These are phyloP conservation scores for Ceratina calcarata DNA, from an alignment of 1,140 invertebrate species.

Conservation along the genomic window DNA sequence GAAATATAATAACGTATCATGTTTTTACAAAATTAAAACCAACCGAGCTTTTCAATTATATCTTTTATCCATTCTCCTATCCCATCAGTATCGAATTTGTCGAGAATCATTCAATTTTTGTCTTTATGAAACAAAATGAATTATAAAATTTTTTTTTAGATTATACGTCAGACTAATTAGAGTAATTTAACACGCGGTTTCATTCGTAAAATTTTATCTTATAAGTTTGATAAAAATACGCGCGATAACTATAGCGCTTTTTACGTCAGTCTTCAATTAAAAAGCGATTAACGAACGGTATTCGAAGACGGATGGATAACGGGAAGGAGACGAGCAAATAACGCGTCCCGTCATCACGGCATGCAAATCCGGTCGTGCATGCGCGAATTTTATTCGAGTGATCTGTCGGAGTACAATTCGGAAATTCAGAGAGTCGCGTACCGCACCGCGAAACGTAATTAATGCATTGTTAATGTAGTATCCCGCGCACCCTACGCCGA, in stretches of 20 bases:
- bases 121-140: too few relatives aligned
- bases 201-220: too few relatives aligned
- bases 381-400: conserved; percentile 75
- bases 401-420: conserved; percentile 73
- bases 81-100: too few relatives aligned
- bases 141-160: too few relatives aligned
- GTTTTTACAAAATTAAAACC: too few relatives aligned
- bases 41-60: too few relatives aligned
- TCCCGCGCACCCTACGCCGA: conserved; percentile 54
- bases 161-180: too few relatives aligned
- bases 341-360: conserved; percentile 54
- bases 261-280: neutral
- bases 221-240: neutral
- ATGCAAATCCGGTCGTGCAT: conserved; percentile 70
- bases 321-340: neutral
- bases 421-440: conserved; percentile 63
- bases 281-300: neutral
- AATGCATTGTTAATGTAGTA: conserved; percentile 76
- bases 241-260: neutral
- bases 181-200: too few relatives aligned
- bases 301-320: neutral
- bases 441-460: conserved; percentile 69
- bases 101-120: too few relatives aligned
- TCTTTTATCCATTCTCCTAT: too few relatives aligned
- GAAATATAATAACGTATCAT: too few relatives aligned